Evolutionary conservation across 2,888 invertebrate species (phyloP).

Genomic region (Eueremaeus valkanovi): DNA sequence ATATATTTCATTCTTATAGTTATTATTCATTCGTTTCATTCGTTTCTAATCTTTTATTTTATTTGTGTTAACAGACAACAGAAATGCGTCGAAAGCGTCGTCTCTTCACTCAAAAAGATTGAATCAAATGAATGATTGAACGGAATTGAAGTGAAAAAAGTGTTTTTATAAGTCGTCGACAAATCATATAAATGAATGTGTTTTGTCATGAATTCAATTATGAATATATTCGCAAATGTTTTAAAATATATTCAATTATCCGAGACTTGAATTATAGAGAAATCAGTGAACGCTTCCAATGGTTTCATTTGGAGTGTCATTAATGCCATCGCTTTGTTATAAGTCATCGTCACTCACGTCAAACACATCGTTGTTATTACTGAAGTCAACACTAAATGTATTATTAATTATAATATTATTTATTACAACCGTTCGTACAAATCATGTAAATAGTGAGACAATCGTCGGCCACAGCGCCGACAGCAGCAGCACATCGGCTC

Average conservation of each 20-base stretch:
- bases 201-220: conserved; percentile 24
- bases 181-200: conserved; percentile 16
- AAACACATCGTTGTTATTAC: neutral
- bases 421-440: conserved; percentile 6
- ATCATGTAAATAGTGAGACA: conserved; percentile 32
- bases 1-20: too few relatives aligned
- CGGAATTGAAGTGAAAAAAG: neutral
- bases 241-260: conserved; percentile 3
- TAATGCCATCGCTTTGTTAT: neutral
- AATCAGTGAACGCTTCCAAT: neutral
- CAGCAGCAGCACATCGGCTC: neutral
- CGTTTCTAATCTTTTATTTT: too few relatives aligned
- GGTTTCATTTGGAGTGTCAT: neutral
- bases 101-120: neutral
- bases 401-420: conserved; percentile 17
- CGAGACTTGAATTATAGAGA: neutral
- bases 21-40: too few relatives aligned
- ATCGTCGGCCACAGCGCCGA: conserved; percentile 14
- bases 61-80: conserved; percentile 16
- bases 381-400: too few relatives aligned
- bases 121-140: conserved; percentile 14
- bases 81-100: conserved; percentile 31
- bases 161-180: neutral
- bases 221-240: neutral
- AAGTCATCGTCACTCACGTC: neutral